These are phyloP conservation scores for Serinus canaria DNA, from an alignment of 2,113 vertebrate species.

Conservation along the genomic window DNA sequence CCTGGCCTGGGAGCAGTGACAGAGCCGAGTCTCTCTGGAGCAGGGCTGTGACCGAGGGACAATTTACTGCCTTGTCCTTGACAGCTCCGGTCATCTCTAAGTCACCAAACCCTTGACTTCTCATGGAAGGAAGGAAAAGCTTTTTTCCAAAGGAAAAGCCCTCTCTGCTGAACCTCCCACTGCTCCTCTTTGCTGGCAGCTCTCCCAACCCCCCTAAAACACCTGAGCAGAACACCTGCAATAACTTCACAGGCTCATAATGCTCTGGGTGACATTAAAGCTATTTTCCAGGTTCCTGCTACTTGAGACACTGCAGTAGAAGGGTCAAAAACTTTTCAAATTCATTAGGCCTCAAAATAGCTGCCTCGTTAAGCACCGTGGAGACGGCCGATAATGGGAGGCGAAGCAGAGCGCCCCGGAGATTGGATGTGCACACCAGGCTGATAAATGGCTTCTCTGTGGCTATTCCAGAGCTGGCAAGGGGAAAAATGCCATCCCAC, in stretches of 20 bases:
- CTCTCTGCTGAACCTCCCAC: background rate
- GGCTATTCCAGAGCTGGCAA: background rate
- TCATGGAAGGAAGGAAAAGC: background rate
- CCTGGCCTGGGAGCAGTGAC: background rate
- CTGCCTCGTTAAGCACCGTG: background rate
- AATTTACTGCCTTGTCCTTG: background rate
- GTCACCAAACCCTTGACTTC: background rate
- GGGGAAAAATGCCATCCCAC: slow-evolving; percentile 32
- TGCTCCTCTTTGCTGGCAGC: background rate
- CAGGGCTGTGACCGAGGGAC: background rate
- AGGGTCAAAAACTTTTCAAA: slow-evolving; percentile 20
- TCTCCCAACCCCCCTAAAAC: background rate
- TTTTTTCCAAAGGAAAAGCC: background rate
- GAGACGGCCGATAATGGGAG: background rate
- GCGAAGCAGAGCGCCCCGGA: slow-evolving; percentile 1
- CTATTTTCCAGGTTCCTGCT: slow-evolving; percentile 19
- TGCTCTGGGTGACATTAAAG: background rate
- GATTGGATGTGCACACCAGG: background rate
- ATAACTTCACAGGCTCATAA: background rate
- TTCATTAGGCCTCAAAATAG: background rate
- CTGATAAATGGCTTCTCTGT: slow-evolving; percentile 16
- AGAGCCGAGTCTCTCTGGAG: accelerated
- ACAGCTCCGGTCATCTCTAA: background rate
- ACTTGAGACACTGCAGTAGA: background rate
- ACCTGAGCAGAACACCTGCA: background rate